Evolutionary conservation across 2,113 vertebrate species (phyloP), one percentile per base, ranked within the genome.

Genomic region (Prinia subflava): DNA sequence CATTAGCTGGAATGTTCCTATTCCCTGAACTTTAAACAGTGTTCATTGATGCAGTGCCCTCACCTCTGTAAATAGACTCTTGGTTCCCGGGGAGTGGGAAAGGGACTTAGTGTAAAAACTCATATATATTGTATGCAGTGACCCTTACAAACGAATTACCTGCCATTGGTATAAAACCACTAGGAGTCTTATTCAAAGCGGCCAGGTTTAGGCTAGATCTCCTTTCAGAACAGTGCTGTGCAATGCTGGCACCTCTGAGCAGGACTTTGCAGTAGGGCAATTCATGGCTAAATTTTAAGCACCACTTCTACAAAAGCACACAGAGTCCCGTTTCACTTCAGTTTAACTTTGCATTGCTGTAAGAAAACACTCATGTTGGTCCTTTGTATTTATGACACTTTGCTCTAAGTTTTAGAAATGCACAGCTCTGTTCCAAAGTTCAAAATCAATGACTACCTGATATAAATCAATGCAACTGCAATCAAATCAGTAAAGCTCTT

Each of bases 381-480:
- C 55, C 14, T 83, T 23, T 59, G 30, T 74, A 77, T 69, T 89
- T 89, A 85, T n/a, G 46, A 77, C 17, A 42, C 35, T 88, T 64
- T 3, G 1, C 14, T 62, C 10, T 7, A 71, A 64, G 68, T 71
- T 94, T 83, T 8, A 81, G 52, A 75, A 94, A 75, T 0, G 0
- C 25, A 56, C 2, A 70, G 56, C 49, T 90, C 56, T 0, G 0
- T 39, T 56, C 33, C 10, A 2, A 86, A 81, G 68, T 78, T 90
- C 64, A 87, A 62, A 93, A 93, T 86, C 79, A 76, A 65, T 77
- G 24, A 57, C 82, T 65, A 75, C 76, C 41, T 53, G 62, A 47
- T 56, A 81, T 53, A 94, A 94, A 91, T 91, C 96, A 92, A 67
- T 44, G 52, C 52, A 92, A 83, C 82, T 62, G 75, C 82, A 90